phyloP scores from a whole-genome alignment of 2,797 vertebrate species.

The Micromesistius poutassou region DNA sequence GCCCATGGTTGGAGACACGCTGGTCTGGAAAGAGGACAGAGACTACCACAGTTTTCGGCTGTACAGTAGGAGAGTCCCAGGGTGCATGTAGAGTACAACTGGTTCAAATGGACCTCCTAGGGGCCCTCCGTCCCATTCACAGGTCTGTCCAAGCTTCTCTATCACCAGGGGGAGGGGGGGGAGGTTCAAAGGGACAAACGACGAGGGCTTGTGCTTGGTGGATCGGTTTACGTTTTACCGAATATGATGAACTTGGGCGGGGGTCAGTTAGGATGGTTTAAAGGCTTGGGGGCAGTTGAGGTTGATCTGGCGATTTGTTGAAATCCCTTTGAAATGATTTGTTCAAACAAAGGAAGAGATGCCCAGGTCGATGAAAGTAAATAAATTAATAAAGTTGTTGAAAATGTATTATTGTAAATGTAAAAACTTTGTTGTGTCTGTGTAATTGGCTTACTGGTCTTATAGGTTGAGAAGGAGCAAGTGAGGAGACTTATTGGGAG shows the following conservation, averaged over 20 bases:
- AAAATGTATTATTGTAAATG: background rate
- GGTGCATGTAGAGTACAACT: constrained; percentile 40
- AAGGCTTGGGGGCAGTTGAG: background rate
- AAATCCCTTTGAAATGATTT: background rate
- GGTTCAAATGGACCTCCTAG: constrained; percentile 44
- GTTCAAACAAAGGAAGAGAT: background rate
- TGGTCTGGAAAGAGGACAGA: constrained; percentile 33
- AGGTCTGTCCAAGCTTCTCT: constrained; percentile 36
- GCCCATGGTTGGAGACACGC: constrained; percentile 35
- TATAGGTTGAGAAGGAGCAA: constrained; percentile 18
- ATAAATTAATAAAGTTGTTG: background rate
- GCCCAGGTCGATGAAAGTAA: too few species aligned
- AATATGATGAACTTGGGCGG: background rate
- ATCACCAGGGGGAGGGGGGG: constrained; percentile 52
- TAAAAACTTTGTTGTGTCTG: background rate
- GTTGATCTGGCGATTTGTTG: too few species aligned
- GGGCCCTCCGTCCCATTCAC: constrained; percentile 50
- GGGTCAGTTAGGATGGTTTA: background rate
- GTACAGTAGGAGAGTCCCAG: constrained; percentile 35
- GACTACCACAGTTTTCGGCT: constrained; percentile 12
- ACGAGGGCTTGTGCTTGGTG: background rate
- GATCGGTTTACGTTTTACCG: background rate
- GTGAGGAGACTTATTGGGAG: constrained; percentile 62
- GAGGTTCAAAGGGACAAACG: constrained; percentile 6
- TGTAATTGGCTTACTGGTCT: background rate